Percentiles rank a stretch among this genome's conserved stretches.
Evolutionary conservation across 2,888 invertebrate genomes (phyloP).

Genomic region (Cephus runcator): DNA sequence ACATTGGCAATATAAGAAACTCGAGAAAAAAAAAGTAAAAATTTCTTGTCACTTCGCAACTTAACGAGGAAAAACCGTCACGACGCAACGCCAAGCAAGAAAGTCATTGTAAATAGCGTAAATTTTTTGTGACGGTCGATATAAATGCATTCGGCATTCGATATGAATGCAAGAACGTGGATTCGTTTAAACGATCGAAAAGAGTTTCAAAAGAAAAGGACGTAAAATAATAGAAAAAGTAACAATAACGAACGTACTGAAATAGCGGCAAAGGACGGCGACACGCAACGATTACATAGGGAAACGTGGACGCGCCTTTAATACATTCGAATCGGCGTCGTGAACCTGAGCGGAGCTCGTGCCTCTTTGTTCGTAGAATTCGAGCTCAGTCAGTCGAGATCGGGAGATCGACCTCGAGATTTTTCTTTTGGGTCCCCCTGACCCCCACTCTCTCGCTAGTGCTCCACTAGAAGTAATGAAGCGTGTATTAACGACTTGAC

Average conservation of each 20-base stretch:
- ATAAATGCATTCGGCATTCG: background rate
- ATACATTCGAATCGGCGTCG: background rate
- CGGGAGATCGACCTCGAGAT: background rate
- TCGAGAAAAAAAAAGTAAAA: background rate
- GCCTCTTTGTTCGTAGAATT: background rate
- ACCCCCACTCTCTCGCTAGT: background rate
- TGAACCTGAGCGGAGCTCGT: background rate
- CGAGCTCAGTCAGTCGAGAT: background rate
- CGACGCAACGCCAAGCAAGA: background rate
- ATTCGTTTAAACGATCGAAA: background rate
- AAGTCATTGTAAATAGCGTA: background rate
- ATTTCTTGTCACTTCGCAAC: background rate
- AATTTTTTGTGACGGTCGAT: no score
- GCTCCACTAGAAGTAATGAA: background rate
- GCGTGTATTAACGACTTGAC: background rate
- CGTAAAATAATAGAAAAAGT: background rate
- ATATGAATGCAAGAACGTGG: background rate
- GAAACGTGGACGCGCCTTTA: background rate
- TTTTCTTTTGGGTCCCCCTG: background rate
- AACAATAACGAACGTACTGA: background rate
- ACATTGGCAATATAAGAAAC: background rate
- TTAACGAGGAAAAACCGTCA: background rate
- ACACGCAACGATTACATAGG: background rate
- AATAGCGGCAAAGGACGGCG: background rate
- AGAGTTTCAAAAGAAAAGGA: background rate